Evolutionary conservation across 2,113 vertebrate species (phyloP), one percentile per base, ranked within the genome.

Genomic region (Pteruthius melanotis): DNA sequence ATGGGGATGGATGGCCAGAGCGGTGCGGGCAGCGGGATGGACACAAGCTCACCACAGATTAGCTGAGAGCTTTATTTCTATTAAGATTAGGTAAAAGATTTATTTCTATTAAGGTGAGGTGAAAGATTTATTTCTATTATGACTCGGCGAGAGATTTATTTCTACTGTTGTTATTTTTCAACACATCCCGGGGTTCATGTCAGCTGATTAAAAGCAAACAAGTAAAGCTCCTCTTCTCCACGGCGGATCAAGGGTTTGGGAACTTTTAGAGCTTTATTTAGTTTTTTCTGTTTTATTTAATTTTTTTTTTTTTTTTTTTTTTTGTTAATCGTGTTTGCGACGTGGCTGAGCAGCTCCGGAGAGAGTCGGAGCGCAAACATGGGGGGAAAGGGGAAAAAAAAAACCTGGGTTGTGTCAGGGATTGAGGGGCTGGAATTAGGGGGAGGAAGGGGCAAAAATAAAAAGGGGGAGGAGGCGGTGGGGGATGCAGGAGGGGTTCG

Each of bases 191-290:
- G 76, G 92, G 65, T 93, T 86, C 61, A 76, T 65, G 86, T 92
- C 94, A 85, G 60, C 89, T 80, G 93, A 93, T 96, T 90, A 95
- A 95, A 94, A 93, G 71, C 89, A 97, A 97, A 97, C 94, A 89
- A 95, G 84, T 40, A 90, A 89, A 96, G 94, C 93, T 65, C 88
- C 59, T 59, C 89, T 92, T 69, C 87, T 71, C 71, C 26, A 2
- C 0, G 4, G 79, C 2, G 50, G 93, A 92, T 92, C 71, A 31
- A 77, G 95, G 93, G 74, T 89, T 89, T 91, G 87, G 69, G 87
- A 93, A 95, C 89, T 95, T 94, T 89, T 23, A 49, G 78, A 83
- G 91, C 50, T 87, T 87, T 91, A 52, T 81, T 87, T 91, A 71
- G 80, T 79, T 84, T 90, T 83, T 82, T 50, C 66, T 64, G n/a